A percentile compares a stretch with the other conserved stretches of the same genome.
Conservation (phyloP, 2,113 vertebrate genomes). For the Chiloscyllium plagiosum region DNA sequence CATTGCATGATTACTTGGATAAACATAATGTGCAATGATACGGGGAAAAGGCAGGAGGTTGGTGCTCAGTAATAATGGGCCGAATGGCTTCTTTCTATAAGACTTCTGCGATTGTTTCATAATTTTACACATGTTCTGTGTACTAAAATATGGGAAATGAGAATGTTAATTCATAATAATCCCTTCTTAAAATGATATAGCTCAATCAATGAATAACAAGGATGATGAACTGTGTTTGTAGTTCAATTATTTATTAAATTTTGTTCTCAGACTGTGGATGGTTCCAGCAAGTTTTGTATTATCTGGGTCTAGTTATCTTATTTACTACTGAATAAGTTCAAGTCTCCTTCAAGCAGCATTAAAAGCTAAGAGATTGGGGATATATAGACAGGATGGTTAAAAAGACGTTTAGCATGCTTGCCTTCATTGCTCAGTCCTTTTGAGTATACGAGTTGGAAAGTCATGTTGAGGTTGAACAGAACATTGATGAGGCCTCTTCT, state of each 20-base stretch:
- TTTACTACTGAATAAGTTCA: not conserved
- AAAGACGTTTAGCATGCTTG: too few species aligned
- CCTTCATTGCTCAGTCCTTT: too few species aligned
- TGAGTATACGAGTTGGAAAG: too few species aligned
- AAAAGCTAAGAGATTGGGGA: not conserved
- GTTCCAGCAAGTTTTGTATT: not conserved
- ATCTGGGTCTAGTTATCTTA: not conserved
- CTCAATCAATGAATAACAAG: not conserved
- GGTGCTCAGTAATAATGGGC: too few species aligned
- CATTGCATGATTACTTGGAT: too few species aligned
- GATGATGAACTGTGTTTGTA: not conserved
- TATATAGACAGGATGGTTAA: too few species aligned
- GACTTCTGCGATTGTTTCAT: not conserved
- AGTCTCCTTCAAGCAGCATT: not conserved
- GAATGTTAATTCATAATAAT: not conserved
- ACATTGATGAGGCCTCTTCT: too few species aligned
- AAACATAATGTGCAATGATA: too few species aligned
- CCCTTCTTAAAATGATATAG: not conserved
- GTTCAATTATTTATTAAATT: not conserved
- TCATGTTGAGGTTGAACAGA: too few species aligned
- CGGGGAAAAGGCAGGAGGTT: too few species aligned
- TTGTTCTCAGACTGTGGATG: not conserved
- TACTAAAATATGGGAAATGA: not conserved
- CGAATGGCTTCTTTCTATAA: too few species aligned
- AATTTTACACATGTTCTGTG: not conserved